A percentile compares a stretch with the other conserved stretches of the same genome.
Conservation (phyloP, 2,888 invertebrate species). For the Oligia strigilis region DNA sequence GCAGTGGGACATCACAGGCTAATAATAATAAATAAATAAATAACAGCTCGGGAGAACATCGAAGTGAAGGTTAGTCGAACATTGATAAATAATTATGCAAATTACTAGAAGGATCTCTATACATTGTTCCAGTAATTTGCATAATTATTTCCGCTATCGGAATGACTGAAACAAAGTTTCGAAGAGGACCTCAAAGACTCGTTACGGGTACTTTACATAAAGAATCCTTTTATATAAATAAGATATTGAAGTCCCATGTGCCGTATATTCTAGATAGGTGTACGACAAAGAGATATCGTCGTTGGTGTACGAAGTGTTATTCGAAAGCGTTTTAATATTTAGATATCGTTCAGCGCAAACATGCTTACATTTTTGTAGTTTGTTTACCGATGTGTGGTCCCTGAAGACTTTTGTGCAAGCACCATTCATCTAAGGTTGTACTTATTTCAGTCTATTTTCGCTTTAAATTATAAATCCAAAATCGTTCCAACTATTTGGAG, state of each 20-base stretch:
- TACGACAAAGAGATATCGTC: too few species aligned
- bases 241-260: conserved; percentile 29
- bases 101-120: conserved; percentile 36
- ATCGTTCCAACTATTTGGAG: too few species aligned
- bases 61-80: conserved; percentile 15
- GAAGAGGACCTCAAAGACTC: conserved; percentile 43
- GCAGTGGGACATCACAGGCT: too few species aligned
- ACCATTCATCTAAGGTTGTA: too few species aligned
- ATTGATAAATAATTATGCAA: conserved; percentile 44
- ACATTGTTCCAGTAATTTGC: too few species aligned
- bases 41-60: neutral
- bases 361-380: neutral
- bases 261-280: conserved; percentile 1
- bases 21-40: too few species aligned
- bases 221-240: conserved; percentile 48
- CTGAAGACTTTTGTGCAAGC: neutral
- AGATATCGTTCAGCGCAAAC: conserved; percentile 19
- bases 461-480: too few species aligned
- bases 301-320: conserved; percentile 1
- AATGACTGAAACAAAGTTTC: conserved; percentile 47
- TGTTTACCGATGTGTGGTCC: conserved; percentile 1
- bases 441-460: too few species aligned
- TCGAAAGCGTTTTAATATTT: conserved; percentile 28
- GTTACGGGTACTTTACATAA: conserved; percentile 49
- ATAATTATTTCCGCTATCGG: neutral